Evolutionary conservation across 2,888 invertebrate genomes (phyloP), one percentile per base, ranked within the genome.

Genomic region (Drosophila imparisetae): DNA sequence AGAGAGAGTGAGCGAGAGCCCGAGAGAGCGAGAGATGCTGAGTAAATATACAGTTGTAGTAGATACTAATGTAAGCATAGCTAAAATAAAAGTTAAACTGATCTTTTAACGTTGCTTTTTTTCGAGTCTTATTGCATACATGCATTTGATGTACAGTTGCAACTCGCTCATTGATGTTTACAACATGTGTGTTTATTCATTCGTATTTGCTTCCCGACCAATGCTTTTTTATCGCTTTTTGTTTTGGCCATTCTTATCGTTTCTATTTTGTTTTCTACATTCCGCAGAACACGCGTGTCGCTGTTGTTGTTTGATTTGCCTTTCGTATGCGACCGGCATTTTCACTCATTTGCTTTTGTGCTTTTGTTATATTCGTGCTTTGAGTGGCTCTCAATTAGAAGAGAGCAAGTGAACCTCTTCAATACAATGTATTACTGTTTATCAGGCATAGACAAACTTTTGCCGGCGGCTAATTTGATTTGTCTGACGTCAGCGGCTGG

Each of bases 211-310:
- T 30, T 55, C n/a, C n/a, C 13, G 59, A 63, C 77, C 57, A 45
- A 27, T 32, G 45, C 13, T 10, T 60, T 53, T 53, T 18, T 38
- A 11, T 42, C 30, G 45, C 29, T 18, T 49, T 75, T 64, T 72
- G 64, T 80, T 67, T 40, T 75, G 71, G 38, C 53, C 27, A 34
- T 53, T 53, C n/a, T 58, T 36, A 21, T 13, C 30, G 64, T 2
- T 36, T 71, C 29, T 78, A 32, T 79, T 77, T 69, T 76, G 79
- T 59, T 71, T 63, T 24, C 10, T 13, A 27, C 57, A 53, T 64
- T 52, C 38, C 18, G 1, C 18, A 1, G 7, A 29, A 45, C 32
- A 10, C 64, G 52, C 74, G 74, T 58, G 63, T 48, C 2, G 36
- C 15, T 34, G 27, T 62, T 45, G 10, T 29, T 38, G n/a, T 45